These are phyloP conservation scores for Zoanthus solanderi DNA, from an alignment of 92 coral and sea anemone genomes.

Conservation along the genomic window DNA sequence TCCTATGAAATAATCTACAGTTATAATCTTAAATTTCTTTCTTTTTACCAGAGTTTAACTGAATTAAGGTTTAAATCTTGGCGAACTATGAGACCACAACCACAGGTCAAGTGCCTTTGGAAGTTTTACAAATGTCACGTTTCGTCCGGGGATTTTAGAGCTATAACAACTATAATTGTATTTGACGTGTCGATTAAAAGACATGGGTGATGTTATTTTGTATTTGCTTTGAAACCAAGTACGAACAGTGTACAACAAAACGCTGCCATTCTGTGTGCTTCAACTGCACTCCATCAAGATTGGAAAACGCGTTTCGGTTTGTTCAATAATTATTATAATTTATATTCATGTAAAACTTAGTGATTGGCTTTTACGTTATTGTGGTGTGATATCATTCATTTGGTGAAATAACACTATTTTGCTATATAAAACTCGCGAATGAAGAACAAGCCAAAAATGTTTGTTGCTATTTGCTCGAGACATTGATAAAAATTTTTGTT, in stretches of 20 bases:
- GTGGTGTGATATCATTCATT: background rate
- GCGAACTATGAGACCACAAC: background rate
- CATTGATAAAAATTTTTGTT: background rate
- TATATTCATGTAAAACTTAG: background rate
- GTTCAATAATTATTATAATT: background rate
- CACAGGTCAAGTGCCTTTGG: conserved; percentile 36
- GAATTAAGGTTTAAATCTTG: background rate
- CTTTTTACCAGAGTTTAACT: background rate
- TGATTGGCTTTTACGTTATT: background rate
- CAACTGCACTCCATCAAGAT: background rate
- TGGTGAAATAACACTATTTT: no score
- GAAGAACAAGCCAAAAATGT: background rate
- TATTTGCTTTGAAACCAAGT: background rate
- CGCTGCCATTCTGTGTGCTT: background rate
- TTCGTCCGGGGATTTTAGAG: conserved; percentile 20
- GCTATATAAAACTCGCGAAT: no score
- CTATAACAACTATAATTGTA: background rate
- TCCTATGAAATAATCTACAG: background rate
- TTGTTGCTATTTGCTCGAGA: background rate
- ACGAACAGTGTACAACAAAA: background rate
- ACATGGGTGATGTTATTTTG: background rate
- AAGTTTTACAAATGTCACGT: conserved; percentile 5
- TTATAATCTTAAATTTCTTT: background rate
- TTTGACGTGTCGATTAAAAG: background rate
- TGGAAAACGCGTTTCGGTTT: background rate